Base-by-base conservation (phyloP, 2,113 vertebrate genomes). In the Montifringilla adamsi region DNA sequence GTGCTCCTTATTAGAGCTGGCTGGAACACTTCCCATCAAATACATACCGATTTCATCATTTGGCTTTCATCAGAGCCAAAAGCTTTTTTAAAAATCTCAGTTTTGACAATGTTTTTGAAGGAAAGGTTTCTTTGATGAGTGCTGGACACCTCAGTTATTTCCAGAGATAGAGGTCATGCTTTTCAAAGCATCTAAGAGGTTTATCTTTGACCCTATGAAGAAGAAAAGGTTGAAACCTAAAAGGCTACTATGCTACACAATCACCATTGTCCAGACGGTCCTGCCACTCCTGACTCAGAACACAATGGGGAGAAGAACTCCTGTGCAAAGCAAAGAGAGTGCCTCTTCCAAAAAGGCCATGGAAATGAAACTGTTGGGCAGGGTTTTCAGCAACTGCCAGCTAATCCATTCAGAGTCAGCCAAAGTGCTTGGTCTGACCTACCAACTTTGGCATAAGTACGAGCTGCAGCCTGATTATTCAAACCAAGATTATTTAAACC, bases 31-130 rank as follows among this genome's bases (percentile, higher is more conserved):
- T 94, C 92, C 83, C 90, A 92, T 95, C 92, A 96, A 97, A 96
- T 80, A 91, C 76, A 94, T 56, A 64, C 73, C 1, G 64, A 96
- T 97, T 96, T 93, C 94, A 97, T 96, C 86, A 93, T 81, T 93
- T 10, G 0, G 52, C 93, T 97, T 96, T 97, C 94, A 96, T 95
- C 90, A 88, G 90, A 96, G 41, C 93, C 91, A 84, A 95, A 96
- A 94, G 94, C 92, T 90, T 91, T 93, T 76, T 66, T 4, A 82
- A 96, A 96, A 80, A 70, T 78, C 83, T 93, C 93, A 67, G 94
- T 94, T 96, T 97, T 94, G 90, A 96, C 94, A 90, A 94, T 78
- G 96, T 96, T 95, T 97, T 97, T 97, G 93, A 96, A 91, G 73
- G 93, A 90, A 93, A 90, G 90, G 72, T 28, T 89, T 94, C 75